Base-by-base conservation (phyloP, 2,888 invertebrate genomes). In the Drosophila lacicola region DNA sequence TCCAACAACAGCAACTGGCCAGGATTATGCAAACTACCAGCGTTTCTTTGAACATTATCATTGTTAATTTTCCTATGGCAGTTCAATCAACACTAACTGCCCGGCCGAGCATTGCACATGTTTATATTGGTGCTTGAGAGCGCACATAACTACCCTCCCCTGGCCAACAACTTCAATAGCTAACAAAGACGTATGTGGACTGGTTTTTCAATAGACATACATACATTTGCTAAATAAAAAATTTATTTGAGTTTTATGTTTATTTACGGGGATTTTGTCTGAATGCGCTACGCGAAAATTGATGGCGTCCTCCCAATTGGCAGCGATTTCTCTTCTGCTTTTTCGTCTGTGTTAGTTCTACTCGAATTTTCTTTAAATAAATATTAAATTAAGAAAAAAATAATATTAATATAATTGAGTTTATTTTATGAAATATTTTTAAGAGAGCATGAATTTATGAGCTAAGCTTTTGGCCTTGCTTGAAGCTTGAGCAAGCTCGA, bases 81-180 rank as follows among this genome's bases (percentile, higher is more conserved):
- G 75, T 54, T 68, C 64, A 62, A 50, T 37, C 57, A 44, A 57
- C 54, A 78, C 77, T 78, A 65, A 78, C 33, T 36, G 44, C 19
- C 39, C 33, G 14, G 14, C 14, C 29, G 10, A 11, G 25, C 29
- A 58, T 37, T 70, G 70, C 62, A 74, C 36, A 74, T 74, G 78
- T 74, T 63, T 76, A 78, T 78, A 73, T 51, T 37, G 54, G 4
- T 17, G 9, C n/a, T 21, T 21, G 13, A 13, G 36, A 19, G 34
- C 25, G 25, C 51, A 4, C 29, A 9, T 19, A 3, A 13, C 14
- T 25, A 0, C 9, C 14, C 41, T n/a, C 14, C 41, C 17, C 8
- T 10, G 34, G 34, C 34, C 34, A 19, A 4, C 34, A 34, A 2
- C 47, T 2, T 19, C 34, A 34, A 4, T 19, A 19, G 0, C 47